Evolutionary conservation across 2,113 vertebrate genomes (phyloP), one percentile per base, ranked within the genome.

Genomic region (Anseranas semipalmata): DNA sequence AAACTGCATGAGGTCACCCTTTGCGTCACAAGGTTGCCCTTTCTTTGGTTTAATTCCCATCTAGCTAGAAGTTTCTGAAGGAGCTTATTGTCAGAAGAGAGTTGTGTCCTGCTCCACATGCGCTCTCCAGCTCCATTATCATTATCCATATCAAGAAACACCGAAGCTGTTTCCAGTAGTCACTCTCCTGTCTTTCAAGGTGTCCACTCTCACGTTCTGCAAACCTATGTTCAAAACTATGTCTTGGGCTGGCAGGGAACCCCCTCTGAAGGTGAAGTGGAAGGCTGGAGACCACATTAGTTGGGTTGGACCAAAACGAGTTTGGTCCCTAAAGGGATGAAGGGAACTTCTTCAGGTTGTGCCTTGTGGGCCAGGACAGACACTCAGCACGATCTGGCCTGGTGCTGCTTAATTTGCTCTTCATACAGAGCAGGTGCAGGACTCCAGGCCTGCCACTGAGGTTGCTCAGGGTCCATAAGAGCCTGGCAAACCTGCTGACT

Each of bases 41-140:
- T 85, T 87, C n/a, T 60, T 92, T 82, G 73, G 52, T 94, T 94
- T 70, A 60, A 37, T 87, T 94, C 84, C n/a, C 41, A 32, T 58
- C 45, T n/a, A 92, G 55, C 20, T 76, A 70, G 33, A 84, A 76
- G 62, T 35, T 96, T 87, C 79, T 80, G 72, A 88, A 72, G 58
- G 68, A 86, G 27, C 15, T 83, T 83, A 21, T 27, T 67, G 39
- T 88, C 79, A 80, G 33, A 94, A 72, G 27, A 86, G 28, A 83
- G 32, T 45, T 35, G 32, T 12, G 4, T 48, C 62, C 79, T 83
- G 66, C 21, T 56, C 50, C 39, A 65, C 35, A 58, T 35, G 77
- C 8, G 10, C 45, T 48, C 41, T 77, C 33, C 56, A 74, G 19
- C 32, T 71, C 72, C 37, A 27, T 45, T 71, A 33, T 2, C 19